phyloP scores from a whole-genome alignment of 1,140 invertebrate genomes.

The Uloborus diversus region DNA sequence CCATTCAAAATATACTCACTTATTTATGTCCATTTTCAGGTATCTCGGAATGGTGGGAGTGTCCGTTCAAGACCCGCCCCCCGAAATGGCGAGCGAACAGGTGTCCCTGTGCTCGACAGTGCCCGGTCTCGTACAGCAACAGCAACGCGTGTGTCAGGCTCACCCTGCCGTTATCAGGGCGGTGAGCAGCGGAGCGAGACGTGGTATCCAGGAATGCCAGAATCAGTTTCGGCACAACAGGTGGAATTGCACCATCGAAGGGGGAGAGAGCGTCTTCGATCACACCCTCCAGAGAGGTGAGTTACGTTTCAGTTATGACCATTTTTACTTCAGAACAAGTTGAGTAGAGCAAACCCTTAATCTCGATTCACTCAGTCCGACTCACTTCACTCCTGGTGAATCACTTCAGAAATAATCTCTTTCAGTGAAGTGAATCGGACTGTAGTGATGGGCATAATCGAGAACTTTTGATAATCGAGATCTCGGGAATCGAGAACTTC shows the following conservation, averaged over 20 bases:
- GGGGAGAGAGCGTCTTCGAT: conserved; percentile 66
- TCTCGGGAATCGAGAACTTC: too few species aligned
- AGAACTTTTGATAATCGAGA: too few species aligned
- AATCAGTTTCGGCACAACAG: conserved; percentile 71
- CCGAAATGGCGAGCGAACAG: conserved; percentile 59
- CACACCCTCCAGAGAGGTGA: conserved; percentile 67
- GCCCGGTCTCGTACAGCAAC: conserved; percentile 66
- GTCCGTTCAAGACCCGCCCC: conserved; percentile 63
- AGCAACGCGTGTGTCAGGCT: conserved; percentile 69
- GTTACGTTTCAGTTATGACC: too few species aligned
- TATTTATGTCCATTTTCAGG: conserved; percentile 62
- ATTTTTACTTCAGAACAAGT: too few species aligned
- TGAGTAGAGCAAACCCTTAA: too few species aligned
- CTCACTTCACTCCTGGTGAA: too few species aligned
- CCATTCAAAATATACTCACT: not conserved
- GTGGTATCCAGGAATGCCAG: conserved; percentile 71
- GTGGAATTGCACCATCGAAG: conserved; percentile 71
- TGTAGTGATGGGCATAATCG: too few species aligned
- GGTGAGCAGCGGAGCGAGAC: conserved; percentile 68
- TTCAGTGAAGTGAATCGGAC: too few species aligned
- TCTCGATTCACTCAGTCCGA: too few species aligned
- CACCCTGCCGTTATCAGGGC: conserved; percentile 69
- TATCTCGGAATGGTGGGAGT: conserved; percentile 70
- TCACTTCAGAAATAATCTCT: too few species aligned
- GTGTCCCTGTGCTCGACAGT: conserved; percentile 61